Evolutionary conservation across 2,888 invertebrate genomes (phyloP).

Genomic region (Noctua fimbriata): DNA sequence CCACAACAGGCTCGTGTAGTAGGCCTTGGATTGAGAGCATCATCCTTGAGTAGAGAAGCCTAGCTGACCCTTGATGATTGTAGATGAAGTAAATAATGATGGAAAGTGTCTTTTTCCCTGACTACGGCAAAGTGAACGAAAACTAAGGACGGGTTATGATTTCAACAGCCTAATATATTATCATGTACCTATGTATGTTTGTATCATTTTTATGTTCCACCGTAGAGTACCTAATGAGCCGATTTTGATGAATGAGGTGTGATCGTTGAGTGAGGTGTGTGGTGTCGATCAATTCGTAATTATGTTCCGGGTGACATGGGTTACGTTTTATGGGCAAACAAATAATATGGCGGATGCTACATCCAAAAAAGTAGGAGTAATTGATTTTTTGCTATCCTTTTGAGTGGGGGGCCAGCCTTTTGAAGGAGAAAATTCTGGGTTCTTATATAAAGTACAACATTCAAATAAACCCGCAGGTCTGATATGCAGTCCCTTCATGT

Average conservation of each 20-base stretch:
- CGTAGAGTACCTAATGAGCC: too few species aligned
- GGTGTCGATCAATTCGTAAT: too few species aligned
- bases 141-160: too few species aligned
- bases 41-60: background rate
- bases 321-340: too few species aligned
- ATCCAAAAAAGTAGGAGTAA: background rate
- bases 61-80: background rate
- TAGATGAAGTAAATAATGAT: background rate
- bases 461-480: background rate
- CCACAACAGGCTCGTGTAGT: background rate
- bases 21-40: background rate
- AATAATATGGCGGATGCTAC: too few species aligned
- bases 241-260: too few species aligned
- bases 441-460: background rate
- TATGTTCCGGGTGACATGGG: too few species aligned
- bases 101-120: background rate
- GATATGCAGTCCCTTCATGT: background rate
- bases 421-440: background rate
- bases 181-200: too few species aligned
- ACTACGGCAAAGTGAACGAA: background rate
- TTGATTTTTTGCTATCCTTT: background rate
- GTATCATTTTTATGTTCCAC: too few species aligned
- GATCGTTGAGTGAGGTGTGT: too few species aligned
- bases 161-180: too few species aligned
- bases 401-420: too few species aligned